Base-by-base conservation (phyloP, 2,113 vertebrate species). In the Oxyura jamaicensis region DNA sequence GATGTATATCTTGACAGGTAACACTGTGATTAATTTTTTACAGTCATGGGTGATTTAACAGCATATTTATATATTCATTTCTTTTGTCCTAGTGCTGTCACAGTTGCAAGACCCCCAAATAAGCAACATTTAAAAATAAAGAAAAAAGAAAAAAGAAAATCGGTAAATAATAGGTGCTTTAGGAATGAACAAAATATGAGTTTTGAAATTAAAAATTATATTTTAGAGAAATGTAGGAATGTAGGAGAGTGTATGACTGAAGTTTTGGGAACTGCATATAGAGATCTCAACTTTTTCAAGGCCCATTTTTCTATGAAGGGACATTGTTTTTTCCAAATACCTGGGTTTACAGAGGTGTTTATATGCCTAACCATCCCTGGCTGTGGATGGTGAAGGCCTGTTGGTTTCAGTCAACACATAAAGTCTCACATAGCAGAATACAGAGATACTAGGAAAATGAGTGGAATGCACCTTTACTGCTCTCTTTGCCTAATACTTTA, bases 21-120 rank as follows among this genome's bases (percentile, higher is more conserved):
- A 94, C 15, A 59, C 82, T 95, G 68, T 92, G 31, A 80, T 91
- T 73, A 87, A 68, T 31, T 90, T 91, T 87, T 87, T 88, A 86
- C 6, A 3, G 44, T 50, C 50, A 50, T 39, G 39, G 26, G 18
- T 88, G 41, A 88, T 87, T 90, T 82, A 90, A 29, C 60, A 80
- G 55, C n/a, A 48, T 73, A 87, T 83, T 83, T 87, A 67, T 87
- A 29, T 63, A 39, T 69, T 87, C 72, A 74, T 75, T 86, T 92
- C 35, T 4, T 87, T 79, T 90, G n/a, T 75, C 2, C 0, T 3
- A 82, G 60, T 42, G 22, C 46, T 92, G n/a, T 73, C 74, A 68
- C 68, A 82, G 12, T 66, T 68, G 65, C 33, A 33, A 75, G 62
- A 73, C 33, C 63, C 21, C 82, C 65, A 92, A 94, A 85, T 73